Conservation (phyloP, 2,888 invertebrate genomes). For the Belgica antarctica region DNA sequence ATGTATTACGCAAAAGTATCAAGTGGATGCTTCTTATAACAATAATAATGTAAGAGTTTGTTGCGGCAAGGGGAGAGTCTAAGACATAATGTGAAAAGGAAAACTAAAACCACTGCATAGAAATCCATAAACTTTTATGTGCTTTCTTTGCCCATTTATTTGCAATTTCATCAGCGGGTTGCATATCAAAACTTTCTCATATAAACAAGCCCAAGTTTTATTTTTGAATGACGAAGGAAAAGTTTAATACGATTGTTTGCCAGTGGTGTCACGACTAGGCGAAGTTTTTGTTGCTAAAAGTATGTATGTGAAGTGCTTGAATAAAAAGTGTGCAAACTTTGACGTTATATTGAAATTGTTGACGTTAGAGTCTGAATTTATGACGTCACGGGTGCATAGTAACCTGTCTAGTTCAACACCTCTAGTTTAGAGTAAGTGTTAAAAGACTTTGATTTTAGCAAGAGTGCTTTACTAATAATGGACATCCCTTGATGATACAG, state of each 20-base stretch:
- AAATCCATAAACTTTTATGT: slow-evolving; percentile 29
- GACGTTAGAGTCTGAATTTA: too few species aligned
- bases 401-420: too few species aligned
- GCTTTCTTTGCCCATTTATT: slow-evolving; percentile 1
- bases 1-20: slow-evolving; percentile 27
- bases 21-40: slow-evolving; percentile 12
- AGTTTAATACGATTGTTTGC: neutral
- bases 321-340: too few species aligned
- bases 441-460: too few species aligned
- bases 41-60: neutral
- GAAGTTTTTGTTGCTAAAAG: too few species aligned
- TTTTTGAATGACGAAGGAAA: slow-evolving; percentile 15
- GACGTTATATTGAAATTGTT: too few species aligned
- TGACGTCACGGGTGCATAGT: too few species aligned
- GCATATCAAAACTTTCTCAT: neutral
- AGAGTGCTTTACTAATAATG: too few species aligned
- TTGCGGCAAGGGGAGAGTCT: slow-evolving; percentile 15
- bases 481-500: too few species aligned
- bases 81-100: too few species aligned
- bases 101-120: slow-evolving; percentile 9
- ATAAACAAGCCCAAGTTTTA: neutral
- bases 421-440: too few species aligned
- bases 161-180: neutral
- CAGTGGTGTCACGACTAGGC: neutral
- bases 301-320: too few species aligned